These are phyloP conservation scores for Ceraclea dissimilis DNA, from an alignment of 2,888 invertebrate species.

Conservation along the genomic window DNA sequence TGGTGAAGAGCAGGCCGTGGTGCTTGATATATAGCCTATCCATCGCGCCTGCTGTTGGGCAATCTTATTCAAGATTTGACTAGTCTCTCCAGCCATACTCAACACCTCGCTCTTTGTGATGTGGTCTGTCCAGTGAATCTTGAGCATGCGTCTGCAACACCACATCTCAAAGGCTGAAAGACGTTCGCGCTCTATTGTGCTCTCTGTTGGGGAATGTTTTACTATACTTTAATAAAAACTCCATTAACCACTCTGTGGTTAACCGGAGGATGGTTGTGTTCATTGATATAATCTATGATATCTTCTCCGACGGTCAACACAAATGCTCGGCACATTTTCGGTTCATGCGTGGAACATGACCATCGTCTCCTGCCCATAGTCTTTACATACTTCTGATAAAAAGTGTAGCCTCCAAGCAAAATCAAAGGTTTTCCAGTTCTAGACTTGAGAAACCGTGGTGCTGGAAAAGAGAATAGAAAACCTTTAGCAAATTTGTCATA, in stretches of 20 bases:
- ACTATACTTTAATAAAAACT: neutral
- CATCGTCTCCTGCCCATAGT: neutral
- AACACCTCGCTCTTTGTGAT: too few relatives aligned
- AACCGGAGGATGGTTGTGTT: neutral
- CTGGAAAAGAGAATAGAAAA: neutral
- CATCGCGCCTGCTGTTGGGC: too few relatives aligned
- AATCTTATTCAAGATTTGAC: too few relatives aligned
- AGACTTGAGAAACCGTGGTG: neutral
- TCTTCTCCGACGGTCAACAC: neutral
- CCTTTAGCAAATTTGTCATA: neutral
- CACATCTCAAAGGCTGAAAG: too few relatives aligned
- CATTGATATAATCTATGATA: neutral
- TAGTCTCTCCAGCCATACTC: too few relatives aligned
- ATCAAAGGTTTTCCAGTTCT: neutral
- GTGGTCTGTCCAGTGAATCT: too few relatives aligned
- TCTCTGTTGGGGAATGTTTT: too few relatives aligned
- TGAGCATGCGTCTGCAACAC: too few relatives aligned
- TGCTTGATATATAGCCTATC: too few relatives aligned
- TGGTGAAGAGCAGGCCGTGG: too few relatives aligned
- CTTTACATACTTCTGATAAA: neutral
- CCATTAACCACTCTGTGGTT: neutral
- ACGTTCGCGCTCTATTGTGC: too few relatives aligned
- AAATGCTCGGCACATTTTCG: neutral
- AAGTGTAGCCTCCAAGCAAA: neutral
- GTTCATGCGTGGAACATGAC: neutral